Conservation (phyloP, 2,888 invertebrate genomes). For the Rhodophaea formosa region DNA sequence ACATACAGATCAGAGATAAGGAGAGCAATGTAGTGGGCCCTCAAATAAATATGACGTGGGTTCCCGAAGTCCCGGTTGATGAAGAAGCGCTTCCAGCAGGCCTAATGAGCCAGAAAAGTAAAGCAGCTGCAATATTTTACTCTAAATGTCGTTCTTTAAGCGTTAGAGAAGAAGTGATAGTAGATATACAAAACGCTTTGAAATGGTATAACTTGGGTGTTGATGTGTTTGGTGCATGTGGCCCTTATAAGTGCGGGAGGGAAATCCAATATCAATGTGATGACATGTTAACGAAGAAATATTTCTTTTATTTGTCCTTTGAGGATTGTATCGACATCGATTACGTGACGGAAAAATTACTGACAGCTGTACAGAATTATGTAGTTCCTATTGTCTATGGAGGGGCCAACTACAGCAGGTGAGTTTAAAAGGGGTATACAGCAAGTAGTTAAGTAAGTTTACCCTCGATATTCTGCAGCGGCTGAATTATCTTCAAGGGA, state of each 20-base stretch:
- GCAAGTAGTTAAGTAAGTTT: too few species aligned
- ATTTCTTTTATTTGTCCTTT: not conserved
- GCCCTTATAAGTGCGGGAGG: not conserved
- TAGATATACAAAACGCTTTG: not conserved
- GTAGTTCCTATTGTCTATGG: conserved; percentile 84
- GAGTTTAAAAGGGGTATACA: not conserved
- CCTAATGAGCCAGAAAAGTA: not conserved
- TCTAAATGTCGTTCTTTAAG: not conserved
- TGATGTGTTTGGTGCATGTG: not conserved
- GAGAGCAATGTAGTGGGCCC: conserved; percentile 14
- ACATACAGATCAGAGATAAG: conserved; percentile 43
- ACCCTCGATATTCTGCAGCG: too few species aligned
- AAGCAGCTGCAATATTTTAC: not conserved
- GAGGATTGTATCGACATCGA: conserved; percentile 25
- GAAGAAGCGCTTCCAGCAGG: not conserved
- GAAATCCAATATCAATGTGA: not conserved
- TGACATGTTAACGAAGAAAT: not conserved
- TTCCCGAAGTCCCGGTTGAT: not conserved
- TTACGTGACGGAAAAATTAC: conserved; percentile 38
- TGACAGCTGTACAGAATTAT: conserved; percentile 46
- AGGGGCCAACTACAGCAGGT: conserved; percentile 52
- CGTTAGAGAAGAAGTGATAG: not conserved
- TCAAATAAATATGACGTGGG: not conserved
- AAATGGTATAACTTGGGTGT: not conserved
- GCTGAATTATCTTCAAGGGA: too few species aligned